A percentile compares a stretch with the other conserved stretches of the same genome.
Conservation (phyloP, 2,888 invertebrate genomes). For the Catocala sponsa region DNA sequence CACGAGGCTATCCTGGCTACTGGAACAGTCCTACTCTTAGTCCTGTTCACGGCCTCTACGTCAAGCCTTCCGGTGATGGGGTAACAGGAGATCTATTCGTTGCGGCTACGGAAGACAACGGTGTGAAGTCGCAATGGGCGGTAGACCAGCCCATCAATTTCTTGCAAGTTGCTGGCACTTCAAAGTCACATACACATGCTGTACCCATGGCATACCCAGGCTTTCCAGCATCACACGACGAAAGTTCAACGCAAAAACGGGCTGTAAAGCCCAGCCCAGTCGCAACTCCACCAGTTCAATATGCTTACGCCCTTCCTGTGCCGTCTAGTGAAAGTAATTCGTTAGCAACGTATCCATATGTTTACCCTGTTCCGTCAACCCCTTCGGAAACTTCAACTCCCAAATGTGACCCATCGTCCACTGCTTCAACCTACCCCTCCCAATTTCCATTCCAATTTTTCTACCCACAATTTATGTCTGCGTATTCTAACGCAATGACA, state of each 20-base stretch:
- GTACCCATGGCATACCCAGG: slow-evolving; percentile 55
- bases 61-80: slow-evolving; percentile 79
- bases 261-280: slow-evolving; percentile 63
- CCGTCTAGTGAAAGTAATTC: slow-evolving; percentile 47
- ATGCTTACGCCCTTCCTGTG: slow-evolving; percentile 68
- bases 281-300: slow-evolving; percentile 66
- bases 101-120: slow-evolving; percentile 80
- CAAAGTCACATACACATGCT: slow-evolving; percentile 54
- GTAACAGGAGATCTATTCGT: slow-evolving; percentile 81
- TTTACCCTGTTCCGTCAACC: slow-evolving; percentile 51
- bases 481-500: slow-evolving; percentile 71
- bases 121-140: slow-evolving; percentile 76
- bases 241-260: slow-evolving; percentile 66
- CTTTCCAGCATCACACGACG: slow-evolving; percentile 55
- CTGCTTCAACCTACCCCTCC: slow-evolving; percentile 61
- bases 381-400: slow-evolving; percentile 55
- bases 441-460: slow-evolving; percentile 68
- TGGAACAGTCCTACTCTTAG: slow-evolving; percentile 67
- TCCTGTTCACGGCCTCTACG: slow-evolving; percentile 79
- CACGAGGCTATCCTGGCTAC: slow-evolving; percentile 53
- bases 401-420: slow-evolving; percentile 52
- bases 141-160: slow-evolving; percentile 78
- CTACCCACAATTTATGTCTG: slow-evolving; percentile 78
- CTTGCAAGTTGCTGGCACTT: slow-evolving; percentile 58
- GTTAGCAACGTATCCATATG: slow-evolving; percentile 62